Conservation (phyloP, 2,113 vertebrate species). For the Crotalus viridis region DNA sequence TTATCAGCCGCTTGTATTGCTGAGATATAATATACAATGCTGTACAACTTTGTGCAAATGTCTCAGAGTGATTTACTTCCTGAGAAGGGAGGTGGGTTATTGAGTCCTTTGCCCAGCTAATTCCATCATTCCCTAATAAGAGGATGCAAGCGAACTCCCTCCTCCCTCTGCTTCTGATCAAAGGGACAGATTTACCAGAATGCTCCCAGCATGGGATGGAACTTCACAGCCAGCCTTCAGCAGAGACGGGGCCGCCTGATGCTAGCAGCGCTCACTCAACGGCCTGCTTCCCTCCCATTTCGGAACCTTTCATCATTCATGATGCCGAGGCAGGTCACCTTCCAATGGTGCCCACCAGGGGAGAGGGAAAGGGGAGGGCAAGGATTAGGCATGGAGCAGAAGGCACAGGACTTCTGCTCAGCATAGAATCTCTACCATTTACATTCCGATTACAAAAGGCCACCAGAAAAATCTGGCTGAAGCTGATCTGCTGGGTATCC, state of each 20-base stretch:
- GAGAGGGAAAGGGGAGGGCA: not conserved
- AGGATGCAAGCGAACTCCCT: constrained; percentile 69
- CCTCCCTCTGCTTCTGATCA: constrained; percentile 40
- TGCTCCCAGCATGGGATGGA: constrained; percentile 77
- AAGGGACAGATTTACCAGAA: constrained; percentile 71
- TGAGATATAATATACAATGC: too few species aligned
- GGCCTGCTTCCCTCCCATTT: not conserved
- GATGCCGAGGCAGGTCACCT: constrained; percentile 34
- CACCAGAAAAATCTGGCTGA: not conserved
- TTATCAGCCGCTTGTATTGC: not conserved
- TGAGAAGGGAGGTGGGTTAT: too few species aligned
- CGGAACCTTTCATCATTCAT: constrained; percentile 28
- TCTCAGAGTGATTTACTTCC: not conserved
- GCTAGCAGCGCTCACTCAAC: constrained; percentile 6
- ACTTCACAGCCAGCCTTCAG: accelerated
- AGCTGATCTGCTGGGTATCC: not conserved
- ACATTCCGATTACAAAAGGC: not conserved
- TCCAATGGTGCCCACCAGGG: not conserved
- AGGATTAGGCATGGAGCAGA: not conserved
- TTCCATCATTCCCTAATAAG: not conserved
- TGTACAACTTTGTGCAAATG: not conserved
- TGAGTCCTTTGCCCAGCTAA: not conserved
- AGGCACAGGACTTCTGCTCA: not conserved
- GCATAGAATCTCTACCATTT: not conserved
- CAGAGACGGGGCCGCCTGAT: accelerated